Evolutionary conservation across 2,797 vertebrate genomes (phyloP).

Genomic region (Buphagus erythrorhynchus): DNA sequence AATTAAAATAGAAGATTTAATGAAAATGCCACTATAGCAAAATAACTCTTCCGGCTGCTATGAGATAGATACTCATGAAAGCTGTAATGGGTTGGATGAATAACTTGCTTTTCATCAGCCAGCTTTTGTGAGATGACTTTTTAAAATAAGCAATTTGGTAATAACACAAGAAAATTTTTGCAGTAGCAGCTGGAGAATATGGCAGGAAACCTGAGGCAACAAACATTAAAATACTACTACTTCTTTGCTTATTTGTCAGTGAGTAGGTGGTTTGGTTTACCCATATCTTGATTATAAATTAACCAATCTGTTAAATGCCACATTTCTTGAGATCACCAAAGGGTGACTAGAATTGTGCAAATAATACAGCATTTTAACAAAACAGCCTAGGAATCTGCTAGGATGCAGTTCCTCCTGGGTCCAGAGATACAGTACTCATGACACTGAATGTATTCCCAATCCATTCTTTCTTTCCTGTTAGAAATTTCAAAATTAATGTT

Average conservation of each 20-base stretch:
- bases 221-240: neutral
- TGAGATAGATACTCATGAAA: constrained; percentile 47
- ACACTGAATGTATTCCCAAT: neutral
- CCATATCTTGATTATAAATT: neutral
- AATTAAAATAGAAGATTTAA: constrained; percentile 20
- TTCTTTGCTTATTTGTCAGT: neutral
- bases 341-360: neutral
- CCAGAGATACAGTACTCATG: neutral
- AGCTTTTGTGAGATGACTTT: constrained; percentile 39
- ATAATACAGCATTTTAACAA: neutral
- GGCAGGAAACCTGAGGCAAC: neutral
- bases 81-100: constrained; percentile 44
- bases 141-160: constrained; percentile 38
- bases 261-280: neutral
- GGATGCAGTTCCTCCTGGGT: neutral
- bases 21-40: constrained; percentile 21
- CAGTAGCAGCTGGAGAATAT: constrained; percentile 45
- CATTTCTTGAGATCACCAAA: neutral
- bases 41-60: constrained; percentile 32
- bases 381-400: neutral
- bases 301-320: neutral
- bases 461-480: neutral
- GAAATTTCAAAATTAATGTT: neutral
- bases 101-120: constrained; percentile 54
- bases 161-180: constrained; percentile 15